Conservation (phyloP, 2,113 vertebrate genomes). For the Malurus cyaneus region DNA sequence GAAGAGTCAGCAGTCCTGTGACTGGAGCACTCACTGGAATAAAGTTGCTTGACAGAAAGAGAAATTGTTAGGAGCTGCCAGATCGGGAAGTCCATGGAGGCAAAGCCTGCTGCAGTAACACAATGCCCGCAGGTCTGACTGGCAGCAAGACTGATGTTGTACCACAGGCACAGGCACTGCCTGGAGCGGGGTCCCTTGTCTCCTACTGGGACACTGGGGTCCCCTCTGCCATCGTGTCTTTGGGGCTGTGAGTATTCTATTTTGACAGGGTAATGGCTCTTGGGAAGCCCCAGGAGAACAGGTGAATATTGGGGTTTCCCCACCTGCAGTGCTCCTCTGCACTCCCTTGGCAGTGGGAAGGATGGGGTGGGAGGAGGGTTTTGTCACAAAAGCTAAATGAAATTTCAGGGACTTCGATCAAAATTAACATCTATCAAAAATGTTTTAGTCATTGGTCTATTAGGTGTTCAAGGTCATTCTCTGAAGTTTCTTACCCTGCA, state of each 20-base stretch:
- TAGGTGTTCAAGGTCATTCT: neutral
- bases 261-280: neutral
- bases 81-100: rapidly evolving
- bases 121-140: rapidly evolving
- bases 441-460: neutral
- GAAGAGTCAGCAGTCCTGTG: neutral
- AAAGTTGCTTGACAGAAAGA: neutral
- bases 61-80: neutral
- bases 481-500: neutral
- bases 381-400: neutral
- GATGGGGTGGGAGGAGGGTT: neutral
- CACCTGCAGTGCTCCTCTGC: neutral
- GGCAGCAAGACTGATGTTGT: rapidly evolving
- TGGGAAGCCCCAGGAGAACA: neutral
- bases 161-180: rapidly evolving
- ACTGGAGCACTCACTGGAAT: neutral
- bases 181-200: rapidly evolving
- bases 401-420: neutral
- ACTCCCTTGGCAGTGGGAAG: neutral
- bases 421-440: neutral
- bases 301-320: neutral
- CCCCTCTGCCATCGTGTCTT: rapidly evolving
- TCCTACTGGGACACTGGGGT: neutral
- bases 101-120: neutral
- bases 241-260: neutral